phyloP scores from a whole-genome alignment of 37 sponge, comb jelly and placozoan species.

The Crambe crambe region DNA sequence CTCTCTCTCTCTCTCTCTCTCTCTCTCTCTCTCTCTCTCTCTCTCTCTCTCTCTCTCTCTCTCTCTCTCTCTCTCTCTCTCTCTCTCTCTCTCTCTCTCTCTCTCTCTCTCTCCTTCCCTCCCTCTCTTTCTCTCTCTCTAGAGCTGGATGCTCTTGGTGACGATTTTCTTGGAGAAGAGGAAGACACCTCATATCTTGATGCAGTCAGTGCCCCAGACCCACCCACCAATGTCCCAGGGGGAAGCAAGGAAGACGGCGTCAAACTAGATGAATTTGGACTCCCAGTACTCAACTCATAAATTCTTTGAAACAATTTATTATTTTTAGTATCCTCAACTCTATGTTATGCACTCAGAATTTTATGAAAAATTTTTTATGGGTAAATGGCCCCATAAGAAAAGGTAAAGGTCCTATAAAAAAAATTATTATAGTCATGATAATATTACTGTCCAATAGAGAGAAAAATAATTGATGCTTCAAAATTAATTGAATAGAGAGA shows the following conservation, averaged over 20 bases:
- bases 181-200: slow-evolving; percentile 91
- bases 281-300: slow-evolving; percentile 61
- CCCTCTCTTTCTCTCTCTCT: slow-evolving; percentile 23
- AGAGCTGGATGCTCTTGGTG: slow-evolving; percentile 97
- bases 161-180: slow-evolving; percentile 90
- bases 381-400: too few species aligned
- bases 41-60: slow-evolving; percentile 34
- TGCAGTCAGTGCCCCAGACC: slow-evolving; percentile 81
- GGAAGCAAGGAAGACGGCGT: slow-evolving; percentile 72
- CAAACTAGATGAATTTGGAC: slow-evolving; percentile 92
- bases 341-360: too few species aligned
- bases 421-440: too few species aligned
- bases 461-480: too few species aligned
- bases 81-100: slow-evolving; percentile 27
- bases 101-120: slow-evolving; percentile 29
- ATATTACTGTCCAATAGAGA: too few species aligned
- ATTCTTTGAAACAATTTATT: not conserved
- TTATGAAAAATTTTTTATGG: too few species aligned
- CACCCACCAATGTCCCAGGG: slow-evolving; percentile 80
- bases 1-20: slow-evolving; percentile 23
- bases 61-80: slow-evolving; percentile 36
- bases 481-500: too few species aligned
- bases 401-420: too few species aligned
- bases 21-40: slow-evolving; percentile 22
- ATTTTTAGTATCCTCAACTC: not conserved